Conservation (phyloP, 2,888 invertebrate genomes). For the Acrobasis repandana region DNA sequence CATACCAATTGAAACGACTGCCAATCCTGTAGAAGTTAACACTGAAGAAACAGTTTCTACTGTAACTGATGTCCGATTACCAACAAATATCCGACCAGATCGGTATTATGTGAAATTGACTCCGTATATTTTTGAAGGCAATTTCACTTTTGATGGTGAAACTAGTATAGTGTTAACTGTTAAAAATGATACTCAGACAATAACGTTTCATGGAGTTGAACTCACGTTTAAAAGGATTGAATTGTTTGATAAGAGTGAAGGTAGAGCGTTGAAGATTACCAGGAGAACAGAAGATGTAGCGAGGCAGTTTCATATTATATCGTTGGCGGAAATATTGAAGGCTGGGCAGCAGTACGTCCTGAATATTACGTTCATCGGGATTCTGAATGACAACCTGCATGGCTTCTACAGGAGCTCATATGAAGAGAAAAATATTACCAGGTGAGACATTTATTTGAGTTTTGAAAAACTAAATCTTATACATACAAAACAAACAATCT, state of each 20-base stretch:
- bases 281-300: conserved; percentile 80
- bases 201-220: conserved; percentile 89
- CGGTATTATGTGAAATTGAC: conserved; percentile 87
- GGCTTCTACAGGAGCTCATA: conserved; percentile 94
- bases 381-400: conserved; percentile 88
- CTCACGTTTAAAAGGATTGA: conserved; percentile 84
- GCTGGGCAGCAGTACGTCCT: conserved; percentile 85
- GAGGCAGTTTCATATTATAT: conserved; percentile 87
- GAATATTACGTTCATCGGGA: conserved; percentile 87
- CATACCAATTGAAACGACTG: conserved; percentile 59
- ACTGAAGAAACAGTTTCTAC: conserved; percentile 40
- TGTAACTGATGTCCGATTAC: conserved; percentile 85
- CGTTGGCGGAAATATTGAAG: conserved; percentile 81
- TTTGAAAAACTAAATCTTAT: too few relatives aligned
- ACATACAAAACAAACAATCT: too few relatives aligned
- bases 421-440: conserved; percentile 85
- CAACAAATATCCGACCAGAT: conserved; percentile 85
- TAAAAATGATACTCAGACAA: conserved; percentile 83
- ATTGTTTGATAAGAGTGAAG: conserved; percentile 71
- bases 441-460: conserved; percentile 69
- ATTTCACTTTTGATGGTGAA: conserved; percentile 91
- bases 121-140: conserved; percentile 88
- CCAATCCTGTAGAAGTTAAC: conserved; percentile 37
- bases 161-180: conserved; percentile 85
- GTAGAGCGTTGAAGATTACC: conserved; percentile 53